phyloP scores from a whole-genome alignment of 2,888 invertebrate genomes.

The Tinea pellionella region DNA sequence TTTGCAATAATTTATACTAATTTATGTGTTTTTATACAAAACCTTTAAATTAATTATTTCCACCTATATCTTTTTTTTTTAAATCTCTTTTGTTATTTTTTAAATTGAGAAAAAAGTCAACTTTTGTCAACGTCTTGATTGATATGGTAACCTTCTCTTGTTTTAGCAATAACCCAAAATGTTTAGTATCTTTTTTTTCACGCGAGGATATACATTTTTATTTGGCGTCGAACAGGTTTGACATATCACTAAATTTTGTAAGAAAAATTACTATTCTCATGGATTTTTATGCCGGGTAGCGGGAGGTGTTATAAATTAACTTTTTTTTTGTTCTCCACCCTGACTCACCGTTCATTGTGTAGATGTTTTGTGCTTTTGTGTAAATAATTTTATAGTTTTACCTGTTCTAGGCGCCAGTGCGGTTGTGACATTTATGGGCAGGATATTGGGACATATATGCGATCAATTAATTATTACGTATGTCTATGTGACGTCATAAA shows the following conservation, averaged over 20 bases:
- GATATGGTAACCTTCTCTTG: slow-evolving; percentile 66
- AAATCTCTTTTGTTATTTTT: slow-evolving; percentile 54
- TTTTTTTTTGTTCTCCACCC: slow-evolving; percentile 41
- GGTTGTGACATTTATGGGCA: slow-evolving; percentile 63
- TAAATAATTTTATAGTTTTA: slow-evolving; percentile 49
- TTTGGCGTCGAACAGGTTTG: slow-evolving; percentile 63
- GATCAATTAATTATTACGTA: slow-evolving; percentile 62
- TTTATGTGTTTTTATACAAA: not conserved
- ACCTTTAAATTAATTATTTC: not conserved
- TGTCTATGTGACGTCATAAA: slow-evolving; percentile 47
- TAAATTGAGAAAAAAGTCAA: slow-evolving; percentile 39
- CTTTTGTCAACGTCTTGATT: slow-evolving; percentile 67
- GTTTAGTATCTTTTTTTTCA: slow-evolving; percentile 43
- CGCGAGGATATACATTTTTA: slow-evolving; percentile 55
- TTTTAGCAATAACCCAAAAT: slow-evolving; percentile 64
- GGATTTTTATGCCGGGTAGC: slow-evolving; percentile 52
- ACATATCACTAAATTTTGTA: slow-evolving; percentile 68
- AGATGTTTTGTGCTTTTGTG: slow-evolving; percentile 50
- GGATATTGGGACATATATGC: slow-evolving; percentile 66
- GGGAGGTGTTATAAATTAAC: slow-evolving; percentile 58
- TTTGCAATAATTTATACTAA: no score
- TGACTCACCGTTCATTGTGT: slow-evolving; percentile 51
- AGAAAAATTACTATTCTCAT: slow-evolving; percentile 61
- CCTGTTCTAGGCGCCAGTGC: slow-evolving; percentile 67
- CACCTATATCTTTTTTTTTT: not conserved